Conservation (phyloP, 92 coral and sea anemone species). For the Heliopora coerulea region DNA sequence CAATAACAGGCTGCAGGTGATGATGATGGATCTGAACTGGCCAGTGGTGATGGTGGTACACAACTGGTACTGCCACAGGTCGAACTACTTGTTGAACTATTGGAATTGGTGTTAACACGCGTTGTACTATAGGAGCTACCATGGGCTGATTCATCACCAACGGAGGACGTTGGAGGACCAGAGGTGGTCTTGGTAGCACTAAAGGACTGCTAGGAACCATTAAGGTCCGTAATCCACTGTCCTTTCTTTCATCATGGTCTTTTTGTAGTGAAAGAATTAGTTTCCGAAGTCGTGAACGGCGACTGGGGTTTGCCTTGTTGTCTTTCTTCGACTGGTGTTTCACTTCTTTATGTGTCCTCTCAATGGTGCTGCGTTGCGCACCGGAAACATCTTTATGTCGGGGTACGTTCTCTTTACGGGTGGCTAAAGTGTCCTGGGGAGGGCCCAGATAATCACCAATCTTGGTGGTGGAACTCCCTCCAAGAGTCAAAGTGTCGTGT, state of each 20-base stretch:
- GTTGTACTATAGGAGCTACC: background rate
- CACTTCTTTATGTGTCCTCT: background rate
- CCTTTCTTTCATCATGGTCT: background rate
- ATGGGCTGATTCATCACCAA: constrained; percentile 46
- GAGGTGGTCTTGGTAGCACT: constrained; percentile 69
- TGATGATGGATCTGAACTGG: constrained; percentile 68
- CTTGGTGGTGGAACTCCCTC: constrained; percentile 1
- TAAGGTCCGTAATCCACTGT: background rate
- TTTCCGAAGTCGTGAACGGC: constrained; percentile 20
- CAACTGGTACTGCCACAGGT: constrained; percentile 38
- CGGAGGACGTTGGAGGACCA: constrained; percentile 80
- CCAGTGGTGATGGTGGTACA: constrained; percentile 91
- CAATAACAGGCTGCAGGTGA: constrained; percentile 3
- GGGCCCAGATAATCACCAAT: constrained; percentile 30
- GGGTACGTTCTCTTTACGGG: constrained; percentile 26
- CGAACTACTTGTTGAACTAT: constrained; percentile 23
- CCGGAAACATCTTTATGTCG: background rate
- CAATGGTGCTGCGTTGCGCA: background rate
- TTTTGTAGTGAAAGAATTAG: constrained; percentile 27
- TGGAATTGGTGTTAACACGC: constrained; percentile 20
- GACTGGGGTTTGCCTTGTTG: constrained; percentile 2
- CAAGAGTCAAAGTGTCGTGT: constrained; percentile 17
- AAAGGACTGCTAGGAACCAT: constrained; percentile 4
- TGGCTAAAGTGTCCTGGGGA: constrained; percentile 18
- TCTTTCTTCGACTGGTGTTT: background rate